Evolutionary conservation across 2,888 invertebrate species (phyloP).

Genomic region (Erpobdella octoculata): DNA sequence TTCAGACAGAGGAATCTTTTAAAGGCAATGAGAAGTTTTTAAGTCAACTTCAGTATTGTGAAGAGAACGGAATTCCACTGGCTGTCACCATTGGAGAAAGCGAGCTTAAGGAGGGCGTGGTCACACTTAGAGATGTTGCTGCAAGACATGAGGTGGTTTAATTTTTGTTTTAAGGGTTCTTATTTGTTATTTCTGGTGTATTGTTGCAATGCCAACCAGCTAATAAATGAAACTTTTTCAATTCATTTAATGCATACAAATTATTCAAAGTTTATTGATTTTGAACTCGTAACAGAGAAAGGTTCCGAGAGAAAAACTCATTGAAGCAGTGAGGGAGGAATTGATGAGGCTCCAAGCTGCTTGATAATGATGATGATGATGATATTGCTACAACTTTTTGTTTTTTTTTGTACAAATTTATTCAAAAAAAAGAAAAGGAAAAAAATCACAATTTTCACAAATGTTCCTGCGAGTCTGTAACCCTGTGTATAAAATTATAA

Average conservation of each 20-base stretch:
- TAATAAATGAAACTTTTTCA: too few relatives aligned
- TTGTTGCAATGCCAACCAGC: too few relatives aligned
- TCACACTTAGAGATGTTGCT: constrained; percentile 73
- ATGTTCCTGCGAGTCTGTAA: too few relatives aligned
- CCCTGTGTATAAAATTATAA: too few relatives aligned
- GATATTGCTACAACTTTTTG: too few relatives aligned
- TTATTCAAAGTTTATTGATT: not conserved
- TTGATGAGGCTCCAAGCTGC: constrained; percentile 13
- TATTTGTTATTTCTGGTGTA: too few relatives aligned
- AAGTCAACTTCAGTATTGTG: constrained; percentile 88
- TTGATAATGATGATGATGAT: too few relatives aligned
- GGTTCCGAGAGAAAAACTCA: constrained; percentile 43
- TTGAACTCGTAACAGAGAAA: constrained; percentile 42
- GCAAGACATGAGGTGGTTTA: constrained; percentile 61
- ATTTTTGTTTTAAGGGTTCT: too few relatives aligned
- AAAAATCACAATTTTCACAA: too few relatives aligned
- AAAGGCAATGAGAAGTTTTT: constrained; percentile 90
- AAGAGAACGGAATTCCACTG: constrained; percentile 81
- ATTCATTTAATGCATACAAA: too few relatives aligned
- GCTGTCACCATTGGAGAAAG: constrained; percentile 84
- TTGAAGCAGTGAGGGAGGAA: constrained; percentile 40
- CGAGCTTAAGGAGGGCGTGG: constrained; percentile 76
- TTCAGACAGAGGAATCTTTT: constrained; percentile 87
- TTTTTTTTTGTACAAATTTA: too few relatives aligned
- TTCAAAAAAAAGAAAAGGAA: too few relatives aligned